Conservation (phyloP, 1,140 invertebrate genomes). For the Drosophila parvula region DNA sequence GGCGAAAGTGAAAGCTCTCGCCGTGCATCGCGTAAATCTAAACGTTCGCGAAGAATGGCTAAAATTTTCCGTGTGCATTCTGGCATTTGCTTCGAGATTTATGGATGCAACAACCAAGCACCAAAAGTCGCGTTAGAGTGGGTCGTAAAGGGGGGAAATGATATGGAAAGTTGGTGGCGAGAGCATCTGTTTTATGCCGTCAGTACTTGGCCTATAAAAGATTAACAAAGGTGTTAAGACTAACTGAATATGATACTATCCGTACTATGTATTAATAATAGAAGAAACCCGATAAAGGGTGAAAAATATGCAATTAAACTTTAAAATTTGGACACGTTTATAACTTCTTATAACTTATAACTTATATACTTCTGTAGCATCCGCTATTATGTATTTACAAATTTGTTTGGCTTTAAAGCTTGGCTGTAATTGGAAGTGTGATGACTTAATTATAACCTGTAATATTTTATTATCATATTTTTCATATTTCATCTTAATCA, state of each 20-base stretch:
- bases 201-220: conserved; percentile 6
- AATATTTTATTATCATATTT: too few species aligned
- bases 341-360: too few species aligned
- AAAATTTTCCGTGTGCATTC: conserved; percentile 68
- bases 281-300: background rate
- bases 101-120: conserved; percentile 37
- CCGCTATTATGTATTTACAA: too few species aligned
- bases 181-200: conserved; percentile 33
- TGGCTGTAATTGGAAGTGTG: too few species aligned
- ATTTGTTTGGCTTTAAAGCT: too few species aligned
- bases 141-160: conserved; percentile 8
- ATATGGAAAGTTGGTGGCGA: conserved; percentile 12
- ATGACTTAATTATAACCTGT: too few species aligned
- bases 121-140: conserved; percentile 17
- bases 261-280: background rate
- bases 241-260: background rate
- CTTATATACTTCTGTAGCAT: too few species aligned
- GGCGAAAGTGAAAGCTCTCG: conserved; percentile 77
- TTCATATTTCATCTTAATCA: background rate
- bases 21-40: conserved; percentile 71
- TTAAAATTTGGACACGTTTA: too few species aligned
- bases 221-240: background rate
- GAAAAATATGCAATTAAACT: too few species aligned
- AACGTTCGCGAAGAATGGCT: conserved; percentile 54
- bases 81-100: conserved; percentile 58